These are phyloP conservation scores for Cryptoblepharus egeriae DNA, from an alignment of 2,797 vertebrate species.

Conservation along the genomic window DNA sequence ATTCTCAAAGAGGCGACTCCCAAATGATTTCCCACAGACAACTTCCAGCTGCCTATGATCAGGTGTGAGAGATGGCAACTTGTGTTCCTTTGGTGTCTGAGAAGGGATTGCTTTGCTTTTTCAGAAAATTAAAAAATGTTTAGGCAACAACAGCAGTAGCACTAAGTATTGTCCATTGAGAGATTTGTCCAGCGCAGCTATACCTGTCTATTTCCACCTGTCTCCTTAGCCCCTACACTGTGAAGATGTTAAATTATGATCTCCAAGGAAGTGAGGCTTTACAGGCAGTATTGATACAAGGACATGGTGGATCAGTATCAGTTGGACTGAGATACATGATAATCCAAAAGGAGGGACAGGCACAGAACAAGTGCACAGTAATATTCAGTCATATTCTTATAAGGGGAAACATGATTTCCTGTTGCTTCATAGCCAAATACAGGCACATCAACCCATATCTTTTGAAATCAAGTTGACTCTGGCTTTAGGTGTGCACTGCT, in stretches of 20 bases:
- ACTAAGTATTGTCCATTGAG: accelerated
- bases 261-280: not conserved
- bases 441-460: not conserved
- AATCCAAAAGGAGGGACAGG: no score
- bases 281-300: not conserved
- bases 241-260: not conserved
- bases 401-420: no score
- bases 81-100: conserved; percentile 25
- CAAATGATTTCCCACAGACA: not conserved
- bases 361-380: no score
- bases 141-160: not conserved
- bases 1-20: not conserved
- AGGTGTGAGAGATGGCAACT: conserved; percentile 18
- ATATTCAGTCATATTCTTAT: no score
- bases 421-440: not conserved
- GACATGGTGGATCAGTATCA: not conserved
- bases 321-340: no score
- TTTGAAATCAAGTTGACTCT: not conserved
- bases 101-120: not conserved
- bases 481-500: no score
- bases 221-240: not conserved
- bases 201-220: not conserved
- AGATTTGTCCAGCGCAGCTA: not conserved
- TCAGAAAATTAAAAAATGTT: not conserved
- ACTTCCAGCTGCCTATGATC: not conserved